phyloP scores from a whole-genome alignment of 2,888 invertebrate species.

The Catocala nupta region DNA sequence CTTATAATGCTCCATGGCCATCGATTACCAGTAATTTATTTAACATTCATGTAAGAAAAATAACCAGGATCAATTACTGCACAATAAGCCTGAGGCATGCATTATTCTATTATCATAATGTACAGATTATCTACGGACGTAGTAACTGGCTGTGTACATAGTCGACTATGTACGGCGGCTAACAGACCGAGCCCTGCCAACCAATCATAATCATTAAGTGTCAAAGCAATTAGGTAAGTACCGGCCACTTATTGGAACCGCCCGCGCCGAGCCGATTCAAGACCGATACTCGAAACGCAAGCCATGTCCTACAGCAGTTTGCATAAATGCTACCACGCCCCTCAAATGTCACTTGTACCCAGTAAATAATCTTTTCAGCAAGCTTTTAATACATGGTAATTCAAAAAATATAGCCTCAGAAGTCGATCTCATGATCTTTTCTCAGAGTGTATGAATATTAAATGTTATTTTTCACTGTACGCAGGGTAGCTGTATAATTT shows the following conservation, averaged over 20 bases:
- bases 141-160: conserved; percentile 14
- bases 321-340: conserved; percentile 77
- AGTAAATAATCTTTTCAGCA: conserved; percentile 53
- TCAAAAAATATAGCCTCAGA: conserved; percentile 48
- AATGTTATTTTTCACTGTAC: conserved; percentile 34
- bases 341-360: conserved; percentile 64
- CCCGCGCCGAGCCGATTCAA: conserved; percentile 30
- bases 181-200: conserved; percentile 30
- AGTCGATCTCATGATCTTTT: conserved; percentile 49
- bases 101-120: conserved; percentile 15
- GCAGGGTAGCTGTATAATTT: conserved; percentile 39
- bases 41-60: conserved; percentile 1
- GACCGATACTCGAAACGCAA: conserved; percentile 46
- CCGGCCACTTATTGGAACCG: conserved; percentile 59
- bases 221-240: conserved; percentile 74
- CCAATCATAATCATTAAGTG: conserved; percentile 73
- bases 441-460: conserved; percentile 51
- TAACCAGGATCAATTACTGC: conserved; percentile 6
- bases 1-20: not conserved
- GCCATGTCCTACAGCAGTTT: conserved; percentile 55
- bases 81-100: conserved; percentile 7
- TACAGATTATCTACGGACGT: conserved; percentile 11
- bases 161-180: conserved; percentile 17
- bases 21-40: conserved; percentile 1
- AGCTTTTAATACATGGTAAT: conserved; percentile 59